Conservation (phyloP, 1,140 invertebrate genomes). For the Parasteatoda tepidariorum region DNA sequence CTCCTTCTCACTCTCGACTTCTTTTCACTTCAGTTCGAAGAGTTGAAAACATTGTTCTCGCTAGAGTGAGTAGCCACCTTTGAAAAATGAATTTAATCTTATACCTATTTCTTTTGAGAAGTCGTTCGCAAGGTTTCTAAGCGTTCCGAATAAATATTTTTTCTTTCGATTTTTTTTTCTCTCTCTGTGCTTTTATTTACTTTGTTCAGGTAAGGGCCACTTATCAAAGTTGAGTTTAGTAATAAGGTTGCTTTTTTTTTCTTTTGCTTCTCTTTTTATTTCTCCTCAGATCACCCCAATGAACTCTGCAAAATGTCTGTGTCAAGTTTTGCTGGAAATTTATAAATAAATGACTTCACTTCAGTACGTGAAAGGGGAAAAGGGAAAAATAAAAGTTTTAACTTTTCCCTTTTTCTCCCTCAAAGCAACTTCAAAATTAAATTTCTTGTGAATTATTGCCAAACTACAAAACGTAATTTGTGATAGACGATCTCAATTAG, state of each 20-base stretch:
- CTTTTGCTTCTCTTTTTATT: neutral
- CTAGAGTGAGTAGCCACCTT: slow-evolving; percentile 48
- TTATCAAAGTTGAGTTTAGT: neutral
- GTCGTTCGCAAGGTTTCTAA: slow-evolving; percentile 6
- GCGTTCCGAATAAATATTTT: neutral
- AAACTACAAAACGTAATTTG: too few relatives aligned
- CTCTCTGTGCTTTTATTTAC: neutral
- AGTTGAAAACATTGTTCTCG: slow-evolving; percentile 57
- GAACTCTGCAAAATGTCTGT: too few relatives aligned
- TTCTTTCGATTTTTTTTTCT: neutral
- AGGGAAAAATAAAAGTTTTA: too few relatives aligned
- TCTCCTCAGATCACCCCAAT: neutral
- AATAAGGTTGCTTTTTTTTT: neutral
- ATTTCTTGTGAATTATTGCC: too few relatives aligned
- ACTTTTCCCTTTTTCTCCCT: too few relatives aligned
- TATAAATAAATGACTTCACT: neutral
- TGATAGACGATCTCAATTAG: too few relatives aligned
- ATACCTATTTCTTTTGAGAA: slow-evolving; percentile 46
- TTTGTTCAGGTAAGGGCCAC: slow-evolving; percentile 24
- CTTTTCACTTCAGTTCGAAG: slow-evolving; percentile 31
- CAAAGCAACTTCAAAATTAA: too few relatives aligned
- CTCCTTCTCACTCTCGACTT: neutral
- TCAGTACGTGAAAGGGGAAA: too few relatives aligned
- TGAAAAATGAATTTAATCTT: slow-evolving; percentile 61
- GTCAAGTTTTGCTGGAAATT: neutral